Evolutionary conservation across 2,113 vertebrate genomes (phyloP).

Genomic region (Tenrec ecaudatus): DNA sequence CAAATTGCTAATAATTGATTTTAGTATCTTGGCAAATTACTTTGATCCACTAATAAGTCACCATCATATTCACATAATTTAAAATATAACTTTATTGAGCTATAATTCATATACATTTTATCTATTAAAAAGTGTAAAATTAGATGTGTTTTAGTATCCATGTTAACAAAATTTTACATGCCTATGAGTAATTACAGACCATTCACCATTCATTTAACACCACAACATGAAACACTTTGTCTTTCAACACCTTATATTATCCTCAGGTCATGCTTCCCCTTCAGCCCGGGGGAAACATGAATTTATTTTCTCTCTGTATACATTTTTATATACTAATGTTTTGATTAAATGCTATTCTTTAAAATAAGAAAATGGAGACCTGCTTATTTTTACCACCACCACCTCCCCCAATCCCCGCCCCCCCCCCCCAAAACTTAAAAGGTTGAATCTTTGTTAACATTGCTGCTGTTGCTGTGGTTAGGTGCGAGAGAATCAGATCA

Average conservation of each 20-base stretch:
- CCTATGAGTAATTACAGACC: not conserved
- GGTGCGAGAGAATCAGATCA: no score
- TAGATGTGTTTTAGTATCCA: no score
- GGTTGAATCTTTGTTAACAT: no score
- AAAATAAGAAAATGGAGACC: not conserved
- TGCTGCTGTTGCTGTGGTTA: no score
- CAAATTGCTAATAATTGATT: not conserved
- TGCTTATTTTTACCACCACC: not conserved
- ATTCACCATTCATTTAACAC: not conserved
- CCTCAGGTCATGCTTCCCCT: not conserved
- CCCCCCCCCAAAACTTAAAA: no score
- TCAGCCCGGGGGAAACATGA: not conserved
- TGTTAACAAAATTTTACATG: not conserved
- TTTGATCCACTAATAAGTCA: not conserved
- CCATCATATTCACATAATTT: not conserved
- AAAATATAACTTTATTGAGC: not conserved
- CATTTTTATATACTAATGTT: not conserved
- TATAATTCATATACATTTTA: not conserved
- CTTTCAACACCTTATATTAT: not conserved
- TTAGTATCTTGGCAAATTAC: not conserved
- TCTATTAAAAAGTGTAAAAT: not conserved
- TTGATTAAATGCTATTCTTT: not conserved
- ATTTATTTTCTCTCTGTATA: not conserved
- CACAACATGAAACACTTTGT: not conserved
- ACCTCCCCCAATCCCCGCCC: not conserved